Evolutionary conservation across 53 echinoderm and acorn worm genomes (phyloP).

Genomic region (Astropecten irregularis): DNA sequence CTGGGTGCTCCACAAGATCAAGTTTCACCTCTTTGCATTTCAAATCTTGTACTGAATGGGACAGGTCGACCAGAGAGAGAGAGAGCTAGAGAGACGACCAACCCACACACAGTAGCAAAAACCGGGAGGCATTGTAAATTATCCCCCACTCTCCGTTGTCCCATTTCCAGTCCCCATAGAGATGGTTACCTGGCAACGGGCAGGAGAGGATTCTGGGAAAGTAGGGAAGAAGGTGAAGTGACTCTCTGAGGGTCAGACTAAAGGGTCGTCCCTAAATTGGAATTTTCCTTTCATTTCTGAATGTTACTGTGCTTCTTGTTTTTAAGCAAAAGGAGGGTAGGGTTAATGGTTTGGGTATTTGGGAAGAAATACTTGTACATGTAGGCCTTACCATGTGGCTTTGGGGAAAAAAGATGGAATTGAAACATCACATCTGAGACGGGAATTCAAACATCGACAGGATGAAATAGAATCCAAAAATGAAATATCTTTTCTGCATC

Average conservation of each 20-base stretch:
- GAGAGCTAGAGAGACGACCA: not conserved
- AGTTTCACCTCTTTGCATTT: not conserved
- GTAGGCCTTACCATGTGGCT: too few species aligned
- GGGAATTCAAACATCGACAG: too few species aligned
- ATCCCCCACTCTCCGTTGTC: not conserved
- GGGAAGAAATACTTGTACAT: too few species aligned
- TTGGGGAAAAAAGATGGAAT: too few species aligned
- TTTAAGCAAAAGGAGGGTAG: too few species aligned
- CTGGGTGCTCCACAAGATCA: too few species aligned
- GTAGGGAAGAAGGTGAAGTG: slow-evolving; percentile 12
- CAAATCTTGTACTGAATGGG: not conserved
- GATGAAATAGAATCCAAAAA: too few species aligned
- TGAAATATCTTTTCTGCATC: too few species aligned
- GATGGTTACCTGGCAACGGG: slow-evolving; percentile 26
- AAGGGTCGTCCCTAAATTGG: not conserved
- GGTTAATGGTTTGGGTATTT: too few species aligned
- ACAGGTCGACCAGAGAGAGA: not conserved
- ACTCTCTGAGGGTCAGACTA: not conserved
- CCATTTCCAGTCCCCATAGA: slow-evolving; percentile 33
- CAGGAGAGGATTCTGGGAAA: slow-evolving; percentile 35
- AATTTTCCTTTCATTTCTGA: not conserved
- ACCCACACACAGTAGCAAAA: not conserved
- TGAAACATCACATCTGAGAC: too few species aligned
- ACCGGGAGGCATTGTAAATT: not conserved
- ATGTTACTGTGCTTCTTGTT: too few species aligned